Evolutionary conservation across 2,797 vertebrate species (phyloP).

Genomic region (Vultur gryphus): DNA sequence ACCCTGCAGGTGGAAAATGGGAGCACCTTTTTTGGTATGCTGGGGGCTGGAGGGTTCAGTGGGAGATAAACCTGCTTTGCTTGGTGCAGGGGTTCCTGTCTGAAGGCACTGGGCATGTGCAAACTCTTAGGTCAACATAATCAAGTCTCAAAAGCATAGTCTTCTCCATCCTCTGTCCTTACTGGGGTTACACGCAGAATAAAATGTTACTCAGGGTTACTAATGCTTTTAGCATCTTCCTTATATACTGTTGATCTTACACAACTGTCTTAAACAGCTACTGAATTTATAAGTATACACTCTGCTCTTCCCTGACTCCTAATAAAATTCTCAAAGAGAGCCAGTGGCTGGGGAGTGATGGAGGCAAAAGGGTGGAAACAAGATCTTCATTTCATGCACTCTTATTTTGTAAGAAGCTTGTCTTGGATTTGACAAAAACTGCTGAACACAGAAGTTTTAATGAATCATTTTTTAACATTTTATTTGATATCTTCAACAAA

Average conservation of each 20-base stretch:
- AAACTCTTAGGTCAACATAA: not conserved
- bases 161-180: not conserved
- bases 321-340: not conserved
- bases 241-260: not conserved
- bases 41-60: not conserved
- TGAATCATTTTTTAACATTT: not conserved
- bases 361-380: not conserved
- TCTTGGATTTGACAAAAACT: not conserved
- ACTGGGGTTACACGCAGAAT: not conserved
- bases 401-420: not conserved
- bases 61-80: not conserved
- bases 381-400: not conserved
- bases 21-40: not conserved
- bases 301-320: not conserved
- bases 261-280: not conserved
- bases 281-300: not conserved
- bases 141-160: not conserved
- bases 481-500: not conserved
- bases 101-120: accelerated
- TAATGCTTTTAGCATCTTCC: not conserved
- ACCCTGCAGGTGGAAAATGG: not conserved
- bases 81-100: not conserved
- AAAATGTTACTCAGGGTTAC: not conserved
- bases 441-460: not conserved
- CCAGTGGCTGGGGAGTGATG: accelerated